A percentile compares a stretch with the other conserved stretches of the same genome.
Evolutionary conservation across 2,797 vertebrate species (phyloP).

Genomic region (Falco berigora): DNA sequence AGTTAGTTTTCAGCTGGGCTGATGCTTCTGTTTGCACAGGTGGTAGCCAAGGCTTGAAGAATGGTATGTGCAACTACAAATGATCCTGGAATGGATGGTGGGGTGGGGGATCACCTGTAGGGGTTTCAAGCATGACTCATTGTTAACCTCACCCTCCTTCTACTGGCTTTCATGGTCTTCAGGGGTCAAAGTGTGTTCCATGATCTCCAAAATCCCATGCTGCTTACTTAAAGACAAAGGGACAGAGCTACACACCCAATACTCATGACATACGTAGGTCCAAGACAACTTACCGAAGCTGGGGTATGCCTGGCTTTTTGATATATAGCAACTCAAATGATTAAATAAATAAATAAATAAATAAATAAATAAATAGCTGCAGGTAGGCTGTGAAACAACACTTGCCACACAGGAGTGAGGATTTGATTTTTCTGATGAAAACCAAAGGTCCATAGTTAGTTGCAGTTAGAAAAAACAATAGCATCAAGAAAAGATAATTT

Average conservation of each 20-base stretch:
- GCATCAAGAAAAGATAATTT: not conserved
- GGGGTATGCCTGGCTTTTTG: not conserved
- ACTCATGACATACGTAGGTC: not conserved
- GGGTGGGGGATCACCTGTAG: accelerated
- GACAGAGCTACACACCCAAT: not conserved
- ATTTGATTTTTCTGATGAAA: not conserved
- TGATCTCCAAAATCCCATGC: not conserved
- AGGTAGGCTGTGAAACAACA: not conserved
- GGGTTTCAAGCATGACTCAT: not conserved
- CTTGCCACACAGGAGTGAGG: not conserved
- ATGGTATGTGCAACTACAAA: not conserved
- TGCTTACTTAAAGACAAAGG: not conserved
- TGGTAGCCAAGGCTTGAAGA: not conserved
- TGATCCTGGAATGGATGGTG: not conserved
- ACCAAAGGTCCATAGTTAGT: not conserved
- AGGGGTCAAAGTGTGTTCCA: not conserved
- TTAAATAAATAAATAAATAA: too few species aligned
- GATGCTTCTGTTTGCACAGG: not conserved
- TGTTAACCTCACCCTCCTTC: not conserved
- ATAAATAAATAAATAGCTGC: not conserved
- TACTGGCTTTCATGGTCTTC: not conserved
- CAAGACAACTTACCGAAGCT: not conserved
- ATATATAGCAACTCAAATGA: not conserved
- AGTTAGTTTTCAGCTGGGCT: not conserved
- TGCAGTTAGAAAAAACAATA: not conserved